Percentiles rank a stretch among this genome's conserved stretches.
These are phyloP conservation scores for Lampropteryx suffumata DNA, from an alignment of 2,888 invertebrate genomes.

Conservation along the genomic window DNA sequence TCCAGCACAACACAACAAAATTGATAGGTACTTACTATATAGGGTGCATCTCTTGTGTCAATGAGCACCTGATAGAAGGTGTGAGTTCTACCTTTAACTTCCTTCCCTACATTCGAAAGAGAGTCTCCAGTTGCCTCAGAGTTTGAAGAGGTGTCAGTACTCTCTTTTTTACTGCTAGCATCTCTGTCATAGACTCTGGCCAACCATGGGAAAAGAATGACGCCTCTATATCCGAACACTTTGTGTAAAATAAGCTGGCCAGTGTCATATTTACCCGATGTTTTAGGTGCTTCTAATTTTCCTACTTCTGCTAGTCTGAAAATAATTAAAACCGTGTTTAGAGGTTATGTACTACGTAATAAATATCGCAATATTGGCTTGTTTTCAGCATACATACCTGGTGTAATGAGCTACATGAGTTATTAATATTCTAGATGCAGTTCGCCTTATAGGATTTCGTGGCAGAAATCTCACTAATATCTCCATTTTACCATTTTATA, in stretches of 20 bases:
- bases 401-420: conserved; percentile 75
- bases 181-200: conserved; percentile 98
- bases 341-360: conserved; percentile 67
- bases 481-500: conserved; percentile 80
- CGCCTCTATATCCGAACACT: conserved; percentile 98
- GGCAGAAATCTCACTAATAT: conserved; percentile 74
- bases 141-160: conserved; percentile 53
- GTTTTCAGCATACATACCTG: conserved; percentile 51
- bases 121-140: conserved; percentile 61
- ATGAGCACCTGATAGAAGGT: conserved; percentile 99
- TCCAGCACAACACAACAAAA: neutral
- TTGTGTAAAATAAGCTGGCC: conserved; percentile 98
- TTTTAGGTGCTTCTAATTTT: conserved; percentile 92
- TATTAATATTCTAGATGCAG: conserved; percentile 66
- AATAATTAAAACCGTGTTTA: conserved; percentile 30
- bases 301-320: conserved; percentile 96
- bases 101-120: conserved; percentile 86
- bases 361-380: conserved; percentile 14
- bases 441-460: conserved; percentile 61
- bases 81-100: conserved; percentile 94
- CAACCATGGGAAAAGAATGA: conserved; percentile 98
- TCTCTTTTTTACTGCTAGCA: conserved; percentile 87
- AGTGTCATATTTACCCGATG: conserved; percentile 95
- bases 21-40: conserved; percentile 88
- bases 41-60: conserved; percentile 97